Conservation (phyloP, 2,113 vertebrate species). For the Aythya baeri region DNA sequence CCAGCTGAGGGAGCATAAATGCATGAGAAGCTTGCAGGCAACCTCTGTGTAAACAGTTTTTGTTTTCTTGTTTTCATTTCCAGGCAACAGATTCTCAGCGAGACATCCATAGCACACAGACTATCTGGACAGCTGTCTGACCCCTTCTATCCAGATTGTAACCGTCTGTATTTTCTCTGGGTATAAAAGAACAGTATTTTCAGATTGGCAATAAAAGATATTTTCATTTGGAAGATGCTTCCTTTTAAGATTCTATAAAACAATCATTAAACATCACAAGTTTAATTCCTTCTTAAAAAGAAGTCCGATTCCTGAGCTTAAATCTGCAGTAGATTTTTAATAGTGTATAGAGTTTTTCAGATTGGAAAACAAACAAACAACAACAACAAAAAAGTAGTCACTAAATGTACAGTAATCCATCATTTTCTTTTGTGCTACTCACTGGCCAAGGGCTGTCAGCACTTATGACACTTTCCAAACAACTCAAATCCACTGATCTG, state of each 20-base stretch:
- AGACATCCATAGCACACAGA: background rate
- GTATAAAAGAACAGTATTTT: background rate
- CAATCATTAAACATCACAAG: background rate
- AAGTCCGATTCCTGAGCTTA: background rate
- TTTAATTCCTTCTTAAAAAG: background rate
- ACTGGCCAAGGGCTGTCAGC: background rate
- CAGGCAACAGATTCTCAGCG: conserved; percentile 44
- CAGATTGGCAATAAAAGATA: background rate
- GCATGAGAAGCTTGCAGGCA: background rate
- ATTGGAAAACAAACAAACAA: background rate
- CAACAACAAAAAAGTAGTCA: background rate
- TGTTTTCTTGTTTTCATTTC: conserved; percentile 61
- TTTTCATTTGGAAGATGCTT: background rate
- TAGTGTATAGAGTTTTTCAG: background rate
- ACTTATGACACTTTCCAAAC: background rate
- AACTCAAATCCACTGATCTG: background rate
- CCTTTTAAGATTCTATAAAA: background rate
- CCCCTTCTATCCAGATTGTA: background rate
- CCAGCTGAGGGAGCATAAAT: conserved; percentile 2
- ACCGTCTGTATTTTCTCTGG: background rate
- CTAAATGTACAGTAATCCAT: background rate
- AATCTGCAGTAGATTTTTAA: background rate
- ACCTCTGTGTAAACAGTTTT: conserved; percentile 46
- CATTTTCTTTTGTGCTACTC: background rate
- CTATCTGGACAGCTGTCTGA: conserved; percentile 11